Evolutionary conservation across 2,888 invertebrate genomes (phyloP).

Genomic region (Camptogramma bilineatum): DNA sequence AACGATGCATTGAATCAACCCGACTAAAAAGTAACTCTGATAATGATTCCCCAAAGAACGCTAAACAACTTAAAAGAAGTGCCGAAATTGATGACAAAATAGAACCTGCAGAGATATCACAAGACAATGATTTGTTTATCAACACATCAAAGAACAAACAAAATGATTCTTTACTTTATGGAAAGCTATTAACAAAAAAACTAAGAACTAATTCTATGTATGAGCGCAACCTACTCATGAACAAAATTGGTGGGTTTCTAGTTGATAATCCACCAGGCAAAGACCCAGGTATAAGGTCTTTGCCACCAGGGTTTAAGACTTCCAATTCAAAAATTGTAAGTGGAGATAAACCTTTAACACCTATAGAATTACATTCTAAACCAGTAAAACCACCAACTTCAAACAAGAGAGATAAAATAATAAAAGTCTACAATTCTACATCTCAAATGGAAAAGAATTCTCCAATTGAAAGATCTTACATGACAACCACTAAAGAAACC

Average conservation of each 20-base stretch:
- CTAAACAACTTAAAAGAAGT: background rate
- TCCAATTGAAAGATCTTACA: conserved; percentile 1
- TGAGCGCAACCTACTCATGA: conserved; percentile 25
- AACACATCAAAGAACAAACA: conserved; percentile 12
- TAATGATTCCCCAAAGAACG: background rate
- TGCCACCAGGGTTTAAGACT: conserved; percentile 26
- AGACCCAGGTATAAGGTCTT: too few species aligned
- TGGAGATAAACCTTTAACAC: background rate
- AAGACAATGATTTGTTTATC: background rate
- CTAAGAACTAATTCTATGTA: conserved; percentile 24
- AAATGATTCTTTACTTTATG: conserved; percentile 20
- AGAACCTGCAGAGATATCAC: conserved; percentile 1
- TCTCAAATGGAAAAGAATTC: background rate
- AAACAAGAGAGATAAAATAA: conserved; percentile 5
- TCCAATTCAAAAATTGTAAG: conserved; percentile 3
- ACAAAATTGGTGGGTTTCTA: conserved; percentile 27
- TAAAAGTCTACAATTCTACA: background rate
- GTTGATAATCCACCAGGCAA: conserved; percentile 28
- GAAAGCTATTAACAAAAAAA: conserved; percentile 23
- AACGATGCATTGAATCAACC: conserved; percentile 4
- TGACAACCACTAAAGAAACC: conserved; percentile 1
- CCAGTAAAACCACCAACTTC: background rate
- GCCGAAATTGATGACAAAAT: background rate
- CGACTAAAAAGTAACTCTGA: background rate
- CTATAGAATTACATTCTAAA: background rate